Evolutionary conservation across 1,140 invertebrate species (phyloP).

Genomic region (Meloidogyne hapla): DNA sequence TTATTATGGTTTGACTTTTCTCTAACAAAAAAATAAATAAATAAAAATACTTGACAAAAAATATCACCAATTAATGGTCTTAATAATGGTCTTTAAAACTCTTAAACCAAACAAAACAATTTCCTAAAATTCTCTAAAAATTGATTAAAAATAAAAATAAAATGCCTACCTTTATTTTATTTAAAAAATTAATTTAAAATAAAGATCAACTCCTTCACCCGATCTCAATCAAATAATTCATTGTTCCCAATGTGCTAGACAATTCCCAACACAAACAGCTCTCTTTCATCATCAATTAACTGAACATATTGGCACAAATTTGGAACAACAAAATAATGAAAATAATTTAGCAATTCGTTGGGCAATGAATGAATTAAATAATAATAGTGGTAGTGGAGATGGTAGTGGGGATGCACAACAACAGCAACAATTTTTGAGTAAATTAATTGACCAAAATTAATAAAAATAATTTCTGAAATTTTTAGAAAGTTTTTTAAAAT

Average conservation of each 20-base stretch:
- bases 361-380: not conserved
- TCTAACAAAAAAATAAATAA: no score
- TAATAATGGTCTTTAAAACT: no score
- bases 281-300: constrained; percentile 34
- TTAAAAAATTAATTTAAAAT: not conserved
- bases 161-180: not conserved
- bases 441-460: not conserved
- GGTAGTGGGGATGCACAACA: constrained; percentile 1
- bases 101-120: no score
- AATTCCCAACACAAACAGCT: constrained; percentile 19
- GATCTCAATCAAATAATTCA: not conserved
- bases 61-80: no score
- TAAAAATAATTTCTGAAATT: no score
- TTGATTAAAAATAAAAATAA: no score
- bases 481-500: no score
- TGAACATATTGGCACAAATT: constrained; percentile 19
- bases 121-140: no score
- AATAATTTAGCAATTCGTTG: not conserved
- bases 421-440: constrained; percentile 26
- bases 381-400: not conserved
- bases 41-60: no score
- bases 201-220: not conserved
- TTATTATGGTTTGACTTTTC: no score
- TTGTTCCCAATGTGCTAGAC: constrained; percentile 26
- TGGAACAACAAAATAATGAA: constrained; percentile 4